Evolutionary conservation across 1,140 invertebrate genomes (phyloP), one percentile per base, ranked within the genome.

Genomic region (Euwallacea fornicatus): DNA sequence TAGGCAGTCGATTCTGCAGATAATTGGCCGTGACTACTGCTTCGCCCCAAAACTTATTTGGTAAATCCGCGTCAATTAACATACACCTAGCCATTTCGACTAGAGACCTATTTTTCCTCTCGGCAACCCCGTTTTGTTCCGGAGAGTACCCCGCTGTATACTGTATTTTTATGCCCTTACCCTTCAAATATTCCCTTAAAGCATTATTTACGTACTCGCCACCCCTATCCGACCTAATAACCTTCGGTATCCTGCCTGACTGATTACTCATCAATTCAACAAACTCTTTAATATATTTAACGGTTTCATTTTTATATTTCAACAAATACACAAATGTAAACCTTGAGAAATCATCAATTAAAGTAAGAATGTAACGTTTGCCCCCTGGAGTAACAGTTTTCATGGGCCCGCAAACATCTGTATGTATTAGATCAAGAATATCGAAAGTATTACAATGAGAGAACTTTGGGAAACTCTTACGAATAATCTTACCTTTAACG

Each of bases 91-190:
- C 80, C 62, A 72, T 77, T 16, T 82, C 77, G 6, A 77, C 69
- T 4, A 84, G 53, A 6, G 76, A 82, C 11, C 82, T 56, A 64
- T 83, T 83, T 21, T 74, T 72, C 53, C 80, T 66, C 71, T 84
- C 83, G 10, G 78, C 72, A 42, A 76, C 66, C 10, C 81, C 81
- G 75, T 85, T 84, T 66, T 81, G 78, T 64, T 80, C 64, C 53
- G 82, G 79, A 9, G 77, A 74, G 55, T 83, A 80, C n/a, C 7
- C 15, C n/a, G 9, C 33, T n/a, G 56, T 33, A 59, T 33, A 41
- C 41, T 59, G 21, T 68, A 47, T 9, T 74, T 65, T 15, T 33
- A 21, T 59, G 15, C 56, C 56, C 7, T 59, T 9, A 9, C 33
- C 66, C 74, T 59, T 59, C 10, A 33, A n/a, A n/a, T n/a, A n/a